Evolutionary conservation across 1,140 invertebrate species (phyloP).

Genomic region (Nephila pilipes): DNA sequence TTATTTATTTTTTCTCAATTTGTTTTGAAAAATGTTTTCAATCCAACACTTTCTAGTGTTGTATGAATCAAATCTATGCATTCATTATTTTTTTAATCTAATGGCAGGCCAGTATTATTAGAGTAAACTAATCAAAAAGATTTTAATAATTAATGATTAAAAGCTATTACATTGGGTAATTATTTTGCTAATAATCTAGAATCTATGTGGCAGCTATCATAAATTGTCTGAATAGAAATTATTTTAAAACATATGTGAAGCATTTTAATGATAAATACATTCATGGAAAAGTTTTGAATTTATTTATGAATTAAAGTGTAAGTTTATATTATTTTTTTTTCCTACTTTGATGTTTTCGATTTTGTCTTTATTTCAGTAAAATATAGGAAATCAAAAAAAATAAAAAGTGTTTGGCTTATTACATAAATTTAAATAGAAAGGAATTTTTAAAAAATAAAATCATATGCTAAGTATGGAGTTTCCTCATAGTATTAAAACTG

Average conservation of each 20-base stretch:
- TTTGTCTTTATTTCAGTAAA: no score
- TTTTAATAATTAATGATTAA: conserved; percentile 16
- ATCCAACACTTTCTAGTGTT: not conserved
- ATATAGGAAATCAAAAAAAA: no score
- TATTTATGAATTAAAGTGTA: no score
- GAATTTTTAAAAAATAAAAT: no score
- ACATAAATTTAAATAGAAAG: no score
- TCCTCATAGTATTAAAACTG: not conserved
- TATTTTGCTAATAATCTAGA: not conserved
- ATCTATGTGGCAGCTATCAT: conserved; percentile 56
- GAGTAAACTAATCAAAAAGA: not conserved
- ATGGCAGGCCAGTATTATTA: conserved; percentile 55
- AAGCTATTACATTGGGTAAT: not conserved
- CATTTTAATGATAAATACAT: no score
- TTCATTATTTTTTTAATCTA: not conserved
- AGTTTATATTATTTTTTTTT: no score
- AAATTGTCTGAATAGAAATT: not conserved
- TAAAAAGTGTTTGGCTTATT: no score
- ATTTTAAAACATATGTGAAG: not conserved
- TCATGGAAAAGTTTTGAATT: no score
- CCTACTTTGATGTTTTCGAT: no score
- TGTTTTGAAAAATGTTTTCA: not conserved
- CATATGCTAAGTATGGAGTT: not conserved
- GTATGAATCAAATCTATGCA: not conserved
- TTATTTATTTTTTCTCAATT: not conserved